Percentiles rank a stretch among this genome's conserved stretches.
These are phyloP conservation scores for Sternarchorhynchus goeldii DNA, from an alignment of 2,797 vertebrate species.

Conservation along the genomic window DNA sequence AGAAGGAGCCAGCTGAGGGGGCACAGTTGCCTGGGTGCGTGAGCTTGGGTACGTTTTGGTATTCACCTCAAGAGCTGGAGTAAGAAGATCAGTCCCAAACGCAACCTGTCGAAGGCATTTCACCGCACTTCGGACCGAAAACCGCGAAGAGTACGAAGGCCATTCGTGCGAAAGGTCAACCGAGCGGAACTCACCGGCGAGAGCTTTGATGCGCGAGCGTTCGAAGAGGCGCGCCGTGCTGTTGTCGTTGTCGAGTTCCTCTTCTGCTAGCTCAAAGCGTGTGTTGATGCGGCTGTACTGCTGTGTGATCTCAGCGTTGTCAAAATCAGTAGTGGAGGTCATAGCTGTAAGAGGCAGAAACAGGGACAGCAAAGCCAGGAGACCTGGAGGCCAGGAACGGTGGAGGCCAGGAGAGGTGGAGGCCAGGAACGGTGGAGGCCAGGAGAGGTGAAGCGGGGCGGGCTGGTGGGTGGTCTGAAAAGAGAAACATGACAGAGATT, in stretches of 20 bases:
- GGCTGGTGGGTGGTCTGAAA: constrained; percentile 7
- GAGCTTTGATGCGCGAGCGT: constrained; percentile 96
- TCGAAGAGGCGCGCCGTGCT: constrained; percentile 93
- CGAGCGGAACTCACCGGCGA: constrained; percentile 83
- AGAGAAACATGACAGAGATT: constrained; percentile 23
- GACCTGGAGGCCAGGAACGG: constrained; percentile 26
- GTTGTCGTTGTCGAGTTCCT: constrained; percentile 97
- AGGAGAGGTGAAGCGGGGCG: constrained; percentile 25
- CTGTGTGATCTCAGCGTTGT: constrained; percentile 92
- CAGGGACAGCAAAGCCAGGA: constrained; percentile 48
- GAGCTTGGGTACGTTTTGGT: constrained; percentile 26
- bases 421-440: constrained; percentile 19
- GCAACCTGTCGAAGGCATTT: not conserved
- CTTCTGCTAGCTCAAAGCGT: constrained; percentile 86
- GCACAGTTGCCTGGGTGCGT: constrained; percentile 58
- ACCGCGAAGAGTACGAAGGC: not conserved
- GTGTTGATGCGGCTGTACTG: constrained; percentile 91
- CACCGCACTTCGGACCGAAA: not conserved
- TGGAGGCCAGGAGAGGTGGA: constrained; percentile 27
- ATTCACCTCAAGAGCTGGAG: not conserved
- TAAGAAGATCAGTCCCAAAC: not conserved
- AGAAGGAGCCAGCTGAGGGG: constrained; percentile 62
- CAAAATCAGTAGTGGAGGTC: constrained; percentile 89
- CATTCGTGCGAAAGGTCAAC: constrained; percentile 14
- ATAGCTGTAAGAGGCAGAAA: constrained; percentile 58